Evolutionary conservation across 2,888 invertebrate genomes (phyloP).

Genomic region (Abscondita cerata): DNA sequence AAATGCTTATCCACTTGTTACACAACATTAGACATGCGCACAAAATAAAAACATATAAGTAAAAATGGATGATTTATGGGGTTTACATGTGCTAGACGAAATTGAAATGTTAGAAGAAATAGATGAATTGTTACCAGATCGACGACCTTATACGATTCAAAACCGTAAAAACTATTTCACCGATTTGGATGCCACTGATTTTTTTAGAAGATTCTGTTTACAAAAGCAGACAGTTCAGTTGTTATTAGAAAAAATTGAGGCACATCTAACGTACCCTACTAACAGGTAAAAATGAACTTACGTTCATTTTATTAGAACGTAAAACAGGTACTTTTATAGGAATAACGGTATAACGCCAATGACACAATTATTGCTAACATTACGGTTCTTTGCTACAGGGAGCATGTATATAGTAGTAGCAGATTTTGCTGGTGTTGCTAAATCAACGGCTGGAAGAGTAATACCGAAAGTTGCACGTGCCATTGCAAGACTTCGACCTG

Average conservation of each 20-base stretch:
- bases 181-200: too few species aligned
- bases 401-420: conserved; percentile 6
- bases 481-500: conserved; percentile 17
- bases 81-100: too few species aligned
- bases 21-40: too few species aligned
- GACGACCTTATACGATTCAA: too few species aligned
- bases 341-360: conserved; percentile 13
- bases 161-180: too few species aligned
- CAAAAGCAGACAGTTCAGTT: neutral
- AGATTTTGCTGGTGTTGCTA: conserved; percentile 16
- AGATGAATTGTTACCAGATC: too few species aligned
- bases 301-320: neutral
- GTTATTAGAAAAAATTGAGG: neutral
- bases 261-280: neutral
- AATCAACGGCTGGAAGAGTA: conserved; percentile 9
- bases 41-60: too few species aligned
- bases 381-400: conserved; percentile 15
- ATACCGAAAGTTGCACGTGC: conserved; percentile 9
- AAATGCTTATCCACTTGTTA: too few species aligned
- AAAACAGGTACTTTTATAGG: neutral
- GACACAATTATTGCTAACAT: conserved; percentile 11
- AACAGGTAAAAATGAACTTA: neutral
- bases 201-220: neutral
- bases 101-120: too few species aligned
- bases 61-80: too few species aligned